A percentile compares a stretch with the other conserved stretches of the same genome.
Conservation (phyloP, 1,140 invertebrate species). For the Streblospio benedicti region DNA sequence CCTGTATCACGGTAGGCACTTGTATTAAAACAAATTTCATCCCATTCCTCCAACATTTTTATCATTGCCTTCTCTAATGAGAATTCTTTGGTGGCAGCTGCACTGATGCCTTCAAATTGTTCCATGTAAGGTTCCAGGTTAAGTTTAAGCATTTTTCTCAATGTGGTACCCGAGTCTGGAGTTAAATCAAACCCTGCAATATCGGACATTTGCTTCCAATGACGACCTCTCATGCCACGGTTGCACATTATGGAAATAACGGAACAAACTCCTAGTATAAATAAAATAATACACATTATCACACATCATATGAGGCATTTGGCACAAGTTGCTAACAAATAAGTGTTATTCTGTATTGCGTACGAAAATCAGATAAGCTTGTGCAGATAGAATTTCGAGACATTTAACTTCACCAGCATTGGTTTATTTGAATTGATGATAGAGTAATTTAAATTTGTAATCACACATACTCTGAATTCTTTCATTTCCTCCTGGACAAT, state of each 20-base stretch:
- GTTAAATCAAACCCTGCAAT: constrained; percentile 44
- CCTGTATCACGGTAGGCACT: constrained; percentile 53
- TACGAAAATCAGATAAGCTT: neutral
- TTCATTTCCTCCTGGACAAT: constrained; percentile 5
- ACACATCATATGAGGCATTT: neutral
- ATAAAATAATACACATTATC: neutral
- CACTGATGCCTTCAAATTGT: constrained; percentile 42
- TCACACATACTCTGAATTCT: constrained; percentile 3
- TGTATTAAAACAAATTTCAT: constrained; percentile 35
- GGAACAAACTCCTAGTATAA: constrained; percentile 35
- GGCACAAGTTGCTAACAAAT: neutral
- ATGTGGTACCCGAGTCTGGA: constrained; percentile 45
- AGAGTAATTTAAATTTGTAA: neutral
- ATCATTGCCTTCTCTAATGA: constrained; percentile 44
- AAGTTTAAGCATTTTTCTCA: constrained; percentile 42
- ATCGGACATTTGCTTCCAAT: constrained; percentile 44
- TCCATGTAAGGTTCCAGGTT: constrained; percentile 41
- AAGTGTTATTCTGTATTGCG: neutral
- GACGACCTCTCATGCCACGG: constrained; percentile 31
- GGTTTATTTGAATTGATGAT: neutral
- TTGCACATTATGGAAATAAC: constrained; percentile 22
- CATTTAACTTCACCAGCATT: neutral
- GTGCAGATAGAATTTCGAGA: neutral
- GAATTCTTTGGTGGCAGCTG: constrained; percentile 44
- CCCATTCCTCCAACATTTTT: constrained; percentile 48